A percentile compares a stretch with the other conserved stretches of the same genome.
These are phyloP conservation scores for Araneus ventricosus DNA, from an alignment of 1,140 invertebrate genomes.

Conservation along the genomic window DNA sequence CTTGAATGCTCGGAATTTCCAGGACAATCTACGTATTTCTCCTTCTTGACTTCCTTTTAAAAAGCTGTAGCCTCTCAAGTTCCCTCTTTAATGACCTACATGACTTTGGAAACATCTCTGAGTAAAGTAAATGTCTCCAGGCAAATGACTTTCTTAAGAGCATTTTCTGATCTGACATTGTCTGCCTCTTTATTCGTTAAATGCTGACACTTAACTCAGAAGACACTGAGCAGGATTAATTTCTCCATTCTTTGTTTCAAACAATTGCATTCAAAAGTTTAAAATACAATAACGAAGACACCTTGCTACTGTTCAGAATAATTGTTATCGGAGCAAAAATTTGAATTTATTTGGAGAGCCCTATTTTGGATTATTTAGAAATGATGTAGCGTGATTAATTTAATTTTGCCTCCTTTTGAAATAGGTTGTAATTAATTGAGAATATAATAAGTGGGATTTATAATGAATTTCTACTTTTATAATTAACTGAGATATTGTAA, in stretches of 20 bases:
- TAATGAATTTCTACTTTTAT: too few relatives aligned
- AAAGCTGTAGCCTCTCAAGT: background rate
- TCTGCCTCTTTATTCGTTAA: conserved; percentile 15
- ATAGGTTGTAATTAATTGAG: too few relatives aligned
- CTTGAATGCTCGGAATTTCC: too few relatives aligned
- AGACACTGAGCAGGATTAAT: background rate
- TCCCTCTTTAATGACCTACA: conserved; percentile 23
- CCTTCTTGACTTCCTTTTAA: conserved; percentile 3
- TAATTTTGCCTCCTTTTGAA: too few relatives aligned
- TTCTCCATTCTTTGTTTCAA: background rate
- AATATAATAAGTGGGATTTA: too few relatives aligned
- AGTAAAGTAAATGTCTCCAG: conserved; percentile 5
- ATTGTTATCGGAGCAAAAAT: background rate
- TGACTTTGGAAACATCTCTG: background rate
- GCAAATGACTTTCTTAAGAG: conserved; percentile 47
- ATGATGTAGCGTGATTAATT: too few relatives aligned
- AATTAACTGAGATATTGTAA: too few relatives aligned
- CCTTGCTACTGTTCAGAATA: background rate
- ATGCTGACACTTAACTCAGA: conserved; percentile 23
- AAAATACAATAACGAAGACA: background rate
- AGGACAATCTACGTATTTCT: too few relatives aligned
- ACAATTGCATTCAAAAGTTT: background rate
- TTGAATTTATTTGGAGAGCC: too few relatives aligned
- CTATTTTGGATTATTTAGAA: too few relatives aligned
- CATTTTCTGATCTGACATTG: conserved; percentile 39